Percentiles rank a stretch among this genome's conserved stretches.
Conservation (phyloP, 2,797 vertebrate genomes). For the Mionectes olivaceus region DNA sequence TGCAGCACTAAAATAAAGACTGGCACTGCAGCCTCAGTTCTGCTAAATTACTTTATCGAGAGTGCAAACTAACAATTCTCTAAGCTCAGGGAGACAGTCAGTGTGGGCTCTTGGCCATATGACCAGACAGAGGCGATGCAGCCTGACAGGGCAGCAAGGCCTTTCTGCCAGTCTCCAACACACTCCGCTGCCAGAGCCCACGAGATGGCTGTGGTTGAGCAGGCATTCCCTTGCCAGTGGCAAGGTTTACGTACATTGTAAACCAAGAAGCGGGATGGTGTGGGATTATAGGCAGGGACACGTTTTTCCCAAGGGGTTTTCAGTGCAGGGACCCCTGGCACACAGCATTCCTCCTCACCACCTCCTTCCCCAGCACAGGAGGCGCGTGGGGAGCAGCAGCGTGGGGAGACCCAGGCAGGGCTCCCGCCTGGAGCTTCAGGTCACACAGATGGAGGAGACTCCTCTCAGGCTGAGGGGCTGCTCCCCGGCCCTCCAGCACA, state of each 20-base stretch:
- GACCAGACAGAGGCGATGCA: background rate
- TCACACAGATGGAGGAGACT: fast-evolving
- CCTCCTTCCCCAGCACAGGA: background rate
- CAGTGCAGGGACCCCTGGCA: fast-evolving
- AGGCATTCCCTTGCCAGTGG: background rate
- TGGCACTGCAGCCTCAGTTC: background rate
- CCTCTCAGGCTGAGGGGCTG: background rate
- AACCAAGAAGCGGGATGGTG: fast-evolving
- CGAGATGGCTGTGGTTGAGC: fast-evolving
- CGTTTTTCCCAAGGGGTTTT: fast-evolving
- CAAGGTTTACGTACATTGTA: fast-evolving
- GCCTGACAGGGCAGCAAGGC: background rate
- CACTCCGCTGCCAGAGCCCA: fast-evolving
- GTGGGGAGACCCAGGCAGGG: fast-evolving
- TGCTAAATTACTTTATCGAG: background rate
- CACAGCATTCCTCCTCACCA: fast-evolving
- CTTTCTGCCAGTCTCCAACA: background rate
- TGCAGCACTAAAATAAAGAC: background rate
- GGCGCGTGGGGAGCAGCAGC: fast-evolving
- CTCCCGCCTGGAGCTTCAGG: fast-evolving
- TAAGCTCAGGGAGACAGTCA: background rate
- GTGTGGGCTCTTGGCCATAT: fast-evolving
- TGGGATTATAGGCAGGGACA: background rate
- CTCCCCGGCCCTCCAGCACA: background rate
- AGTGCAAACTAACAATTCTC: background rate